These are phyloP conservation scores for Apamea sordens DNA, from an alignment of 2,888 invertebrate species.

Conservation along the genomic window DNA sequence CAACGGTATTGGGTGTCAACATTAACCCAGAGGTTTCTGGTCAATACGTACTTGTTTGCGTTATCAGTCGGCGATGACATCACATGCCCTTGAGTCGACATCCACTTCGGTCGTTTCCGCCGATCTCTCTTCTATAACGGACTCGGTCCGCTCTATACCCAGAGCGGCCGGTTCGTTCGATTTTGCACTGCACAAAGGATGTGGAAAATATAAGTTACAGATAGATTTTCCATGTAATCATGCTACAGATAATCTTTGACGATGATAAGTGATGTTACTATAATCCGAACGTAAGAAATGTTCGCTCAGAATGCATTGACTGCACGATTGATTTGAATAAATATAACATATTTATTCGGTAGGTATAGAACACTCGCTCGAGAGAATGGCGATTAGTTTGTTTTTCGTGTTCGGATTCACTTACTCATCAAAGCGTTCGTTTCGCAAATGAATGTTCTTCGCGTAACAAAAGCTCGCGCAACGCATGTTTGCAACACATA, in stretches of 20 bases:
- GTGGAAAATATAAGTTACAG: not conserved
- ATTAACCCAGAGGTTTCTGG: conserved; percentile 2
- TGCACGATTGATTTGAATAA: not conserved
- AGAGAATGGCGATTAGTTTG: not conserved
- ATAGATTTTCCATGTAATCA: not conserved
- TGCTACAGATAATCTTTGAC: not conserved
- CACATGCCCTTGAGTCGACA: conserved; percentile 60
- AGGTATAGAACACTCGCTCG: not conserved
- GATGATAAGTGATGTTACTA: not conserved
- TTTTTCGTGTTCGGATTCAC: not conserved
- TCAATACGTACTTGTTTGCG: conserved; percentile 21
- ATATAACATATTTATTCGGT: not conserved
- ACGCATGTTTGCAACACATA: not conserved
- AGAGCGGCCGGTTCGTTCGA: conserved; percentile 76
- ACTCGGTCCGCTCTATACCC: conserved; percentile 84
- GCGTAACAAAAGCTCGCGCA: not conserved
- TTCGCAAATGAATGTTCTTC: not conserved
- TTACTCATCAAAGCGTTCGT: not conserved
- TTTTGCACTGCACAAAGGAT: conserved; percentile 73
- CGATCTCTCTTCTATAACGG: conserved; percentile 78
- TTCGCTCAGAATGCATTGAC: not conserved
- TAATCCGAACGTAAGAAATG: not conserved
- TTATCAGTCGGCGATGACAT: conserved; percentile 79
- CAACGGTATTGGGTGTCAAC: conserved; percentile 15
- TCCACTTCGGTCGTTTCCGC: conserved; percentile 59